Percentiles rank a stretch among this genome's conserved stretches.
These are phyloP conservation scores for Clarias macrocephalus DNA, from an alignment of 2,113 vertebrate genomes.

Conservation along the genomic window DNA sequence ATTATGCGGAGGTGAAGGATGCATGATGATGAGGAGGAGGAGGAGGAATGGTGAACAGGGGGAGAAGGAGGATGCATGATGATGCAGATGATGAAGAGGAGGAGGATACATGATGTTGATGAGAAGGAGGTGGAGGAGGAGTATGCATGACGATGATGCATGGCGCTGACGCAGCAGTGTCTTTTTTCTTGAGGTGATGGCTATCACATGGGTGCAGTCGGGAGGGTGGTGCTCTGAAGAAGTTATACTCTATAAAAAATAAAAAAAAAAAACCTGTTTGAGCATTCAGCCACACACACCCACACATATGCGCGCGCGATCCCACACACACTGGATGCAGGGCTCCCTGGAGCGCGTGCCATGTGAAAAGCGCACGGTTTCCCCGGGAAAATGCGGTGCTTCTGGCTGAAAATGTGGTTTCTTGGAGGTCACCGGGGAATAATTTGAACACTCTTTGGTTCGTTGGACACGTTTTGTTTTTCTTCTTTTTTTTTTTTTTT, in stretches of 20 bases:
- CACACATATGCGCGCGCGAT: background rate
- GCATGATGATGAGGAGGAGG: background rate
- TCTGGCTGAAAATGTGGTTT: conserved; percentile 16
- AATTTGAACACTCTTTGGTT: background rate
- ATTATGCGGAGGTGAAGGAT: too few species aligned
- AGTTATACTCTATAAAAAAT: background rate
- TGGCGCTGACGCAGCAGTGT: background rate
- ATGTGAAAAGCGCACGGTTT: background rate
- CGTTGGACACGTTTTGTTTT: background rate
- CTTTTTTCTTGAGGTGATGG: background rate
- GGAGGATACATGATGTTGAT: too few species aligned
- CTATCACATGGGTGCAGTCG: conserved; percentile 18
- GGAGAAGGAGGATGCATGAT: too few species aligned
- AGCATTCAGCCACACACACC: background rate
- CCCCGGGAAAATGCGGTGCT: background rate
- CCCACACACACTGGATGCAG: background rate
- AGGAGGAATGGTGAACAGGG: background rate
- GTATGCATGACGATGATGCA: background rate
- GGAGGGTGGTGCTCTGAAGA: conserved; percentile 47
- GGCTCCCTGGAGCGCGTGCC: background rate
- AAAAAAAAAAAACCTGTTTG: conserved; percentile 10
- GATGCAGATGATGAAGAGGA: too few species aligned
- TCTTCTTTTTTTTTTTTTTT: background rate
- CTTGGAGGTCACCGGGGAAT: conserved; percentile 7
- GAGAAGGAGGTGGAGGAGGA: too few species aligned